Base-by-base conservation (phyloP, 2,113 vertebrate species). In the Gnathonemus longibarbis region DNA sequence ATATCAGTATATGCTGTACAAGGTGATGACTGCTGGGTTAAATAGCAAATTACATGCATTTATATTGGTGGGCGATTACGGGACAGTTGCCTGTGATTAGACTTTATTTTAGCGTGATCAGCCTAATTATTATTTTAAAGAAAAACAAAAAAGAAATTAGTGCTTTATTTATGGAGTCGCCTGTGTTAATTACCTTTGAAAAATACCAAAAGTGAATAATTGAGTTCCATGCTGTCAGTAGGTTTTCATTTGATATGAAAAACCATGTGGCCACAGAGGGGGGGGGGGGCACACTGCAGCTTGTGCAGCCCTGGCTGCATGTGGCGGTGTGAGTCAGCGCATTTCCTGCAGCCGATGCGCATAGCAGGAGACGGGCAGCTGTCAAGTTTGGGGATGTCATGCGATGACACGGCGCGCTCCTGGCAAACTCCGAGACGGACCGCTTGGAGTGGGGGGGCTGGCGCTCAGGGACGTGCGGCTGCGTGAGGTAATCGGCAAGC, bases 211-310 rank as follows among this genome's bases (percentile, higher is more conserved):
- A 53, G 19, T 35, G 35, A 52, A 31, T 35, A 27, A 46, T 21
- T 48, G 19, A 84, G 21, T 10, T 2, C 35, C 42, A 8, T 45
- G 42, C 1, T 11, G 10, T 17, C 39, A 27, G 86, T 91, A 92
- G 91, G 90, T 93, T 96, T 93, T 95, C 91, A 94, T 94, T 95
- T 94, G 88, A 91, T 86, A 80, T 93, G 77, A 52, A 90, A 91
- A 89, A 93, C 91, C 74, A 88, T 66, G 84, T 91, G 92, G 94
- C 86, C 88, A 94, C 1, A 8, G 19, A 9, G 3, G 11, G 5
- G 17, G 4, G 4, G 11, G 52, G 15, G 17, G 4, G 1, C 3
- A 3, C 66, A 5, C 27, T 1, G 93, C 92, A 92, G 93, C 92
- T 91, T 91, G 85, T 92, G 91, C 93, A 92, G 93, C 93, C 93